Evolutionary conservation across 2,888 invertebrate genomes (phyloP), one percentile per base, ranked within the genome.

Genomic region (Colletes collaris): DNA sequence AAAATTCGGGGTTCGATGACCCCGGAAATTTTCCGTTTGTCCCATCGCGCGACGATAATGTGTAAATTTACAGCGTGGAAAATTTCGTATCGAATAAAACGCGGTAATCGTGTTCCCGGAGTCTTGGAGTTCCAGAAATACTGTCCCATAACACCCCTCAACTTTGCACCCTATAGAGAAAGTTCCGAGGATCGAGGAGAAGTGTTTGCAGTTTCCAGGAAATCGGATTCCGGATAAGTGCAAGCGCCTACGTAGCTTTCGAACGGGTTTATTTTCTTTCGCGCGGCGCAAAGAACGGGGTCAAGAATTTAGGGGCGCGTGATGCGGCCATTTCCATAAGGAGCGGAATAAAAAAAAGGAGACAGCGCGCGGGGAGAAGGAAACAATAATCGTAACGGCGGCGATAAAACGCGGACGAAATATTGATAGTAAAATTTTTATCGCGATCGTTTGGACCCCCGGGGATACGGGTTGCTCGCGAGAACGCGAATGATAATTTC

Each of bases 181-280:
- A 13, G 46, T 60, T 60, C 13, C 11, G 7, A 19, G 46, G 46
- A 60, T 60, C 19, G 8, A 46, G 1, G 60, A 19, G 13, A 46
- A 46, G 11, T 19, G 44, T 60, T 60, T 1, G 46, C 44, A 11
- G 44, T 60, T 60, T 13, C 60, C 46, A 11, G 46, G 46, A 19
- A 60, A 46, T 46, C 60, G 60, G 46, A 46, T 60, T 40, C 46
- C 19, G 46, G 46, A 13, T 60, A 60, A 46, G 11, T 46, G 46
- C 44, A 11, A 37, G 44, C 19, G 46, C 13, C 60, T 16, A 44
- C 44, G 37, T 60, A 44, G 10, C 19, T n/a, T 19, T 60, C 46
- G 60, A 60, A 60, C 37, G 40, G 40, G 27, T 27, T 65, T 53
- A 65, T 44, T 53, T 53, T 53, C 40, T 53, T 40, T 52, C 13